Evolutionary conservation across 2,113 vertebrate species (phyloP).

Genomic region (Gambusia holbrooki): DNA sequence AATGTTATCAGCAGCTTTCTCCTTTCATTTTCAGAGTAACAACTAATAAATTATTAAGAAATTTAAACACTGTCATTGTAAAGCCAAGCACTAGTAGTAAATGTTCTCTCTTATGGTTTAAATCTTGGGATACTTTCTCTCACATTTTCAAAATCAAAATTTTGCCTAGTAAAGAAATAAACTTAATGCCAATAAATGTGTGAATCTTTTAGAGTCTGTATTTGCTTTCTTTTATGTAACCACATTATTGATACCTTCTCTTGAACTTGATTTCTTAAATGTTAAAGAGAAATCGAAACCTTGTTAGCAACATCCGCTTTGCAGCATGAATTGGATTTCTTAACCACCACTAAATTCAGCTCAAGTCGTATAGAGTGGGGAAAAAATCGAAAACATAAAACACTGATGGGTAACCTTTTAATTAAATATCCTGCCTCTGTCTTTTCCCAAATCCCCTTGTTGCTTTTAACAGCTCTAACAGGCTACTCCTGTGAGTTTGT

Average conservation of each 20-base stretch:
- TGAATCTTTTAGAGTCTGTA: not conserved
- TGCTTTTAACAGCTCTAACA: not conserved
- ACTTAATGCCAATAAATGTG: not conserved
- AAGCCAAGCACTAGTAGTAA: slow-evolving; percentile 21
- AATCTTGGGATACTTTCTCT: not conserved
- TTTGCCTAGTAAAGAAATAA: slow-evolving; percentile 4
- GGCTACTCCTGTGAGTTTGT: not conserved
- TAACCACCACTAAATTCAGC: not conserved
- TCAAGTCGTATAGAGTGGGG: not conserved
- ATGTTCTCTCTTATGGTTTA: slow-evolving; percentile 16
- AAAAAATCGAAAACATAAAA: not conserved
- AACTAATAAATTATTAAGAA: slow-evolving; percentile 23
- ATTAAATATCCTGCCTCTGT: not conserved
- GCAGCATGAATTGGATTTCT: not conserved
- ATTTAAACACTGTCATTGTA: slow-evolving; percentile 18
- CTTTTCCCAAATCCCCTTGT: not conserved
- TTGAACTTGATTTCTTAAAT: slow-evolving; percentile 3
- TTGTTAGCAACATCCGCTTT: not conserved
- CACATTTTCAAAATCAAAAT: slow-evolving; percentile 4
- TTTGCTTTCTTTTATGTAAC: not conserved
- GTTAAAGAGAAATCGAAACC: not conserved
- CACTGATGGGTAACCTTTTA: not conserved
- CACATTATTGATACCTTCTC: slow-evolving; percentile 6
- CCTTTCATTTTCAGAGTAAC: slow-evolving; percentile 3
- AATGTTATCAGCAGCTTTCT: not conserved